Evolutionary conservation across 2,113 vertebrate genomes (phyloP), one percentile per base, ranked within the genome.

Genomic region (Hyperopisus bebe): DNA sequence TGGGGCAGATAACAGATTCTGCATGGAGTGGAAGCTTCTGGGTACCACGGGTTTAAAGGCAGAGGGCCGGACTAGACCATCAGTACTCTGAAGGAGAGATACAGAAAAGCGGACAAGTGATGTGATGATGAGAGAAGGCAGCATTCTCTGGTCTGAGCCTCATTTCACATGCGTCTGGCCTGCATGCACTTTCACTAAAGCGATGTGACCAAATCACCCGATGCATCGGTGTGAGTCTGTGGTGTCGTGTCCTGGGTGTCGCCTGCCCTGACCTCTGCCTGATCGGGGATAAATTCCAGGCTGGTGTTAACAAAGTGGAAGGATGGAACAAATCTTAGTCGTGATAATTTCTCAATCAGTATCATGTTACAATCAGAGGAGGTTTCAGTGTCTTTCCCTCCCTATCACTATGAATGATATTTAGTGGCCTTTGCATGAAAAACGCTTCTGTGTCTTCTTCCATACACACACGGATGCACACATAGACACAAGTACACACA

Each of bases 11-110:
- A 93, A 90, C 85, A 93, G 90, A 91, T 98, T 98, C 95, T 98
- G 97, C 97, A 98, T 98, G 95, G 97, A 98, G 94, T 98, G 97
- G 93, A 97, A 98, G 92, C 97, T 98, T 95, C 97, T 98, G 94
- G 97, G 97, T 93, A 98, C 97, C 91, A 98, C 97, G 2, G 97
- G 97, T 92, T 98, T 98, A 95, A 98, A 98, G 94, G 97, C 97
- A 58, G 97, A 98, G 53, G 97, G 97, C 93, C 97, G 96, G 92
- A 97, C 96, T 95, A 97, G 94, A 50, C 96, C 95, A 92, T 98
- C 97, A 91, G 27, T 42, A 74, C 27, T 97, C 96, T 97, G 94
- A 88, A 91, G 92, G 91, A 92, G 91, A 89, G 94, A 93, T 91
- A 21, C 42, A 88, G 66, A 86, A 44, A 90, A 88, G 88, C 85